Base-by-base conservation (phyloP, 2,888 invertebrate genomes). In the Cerastoderma edule region DNA sequence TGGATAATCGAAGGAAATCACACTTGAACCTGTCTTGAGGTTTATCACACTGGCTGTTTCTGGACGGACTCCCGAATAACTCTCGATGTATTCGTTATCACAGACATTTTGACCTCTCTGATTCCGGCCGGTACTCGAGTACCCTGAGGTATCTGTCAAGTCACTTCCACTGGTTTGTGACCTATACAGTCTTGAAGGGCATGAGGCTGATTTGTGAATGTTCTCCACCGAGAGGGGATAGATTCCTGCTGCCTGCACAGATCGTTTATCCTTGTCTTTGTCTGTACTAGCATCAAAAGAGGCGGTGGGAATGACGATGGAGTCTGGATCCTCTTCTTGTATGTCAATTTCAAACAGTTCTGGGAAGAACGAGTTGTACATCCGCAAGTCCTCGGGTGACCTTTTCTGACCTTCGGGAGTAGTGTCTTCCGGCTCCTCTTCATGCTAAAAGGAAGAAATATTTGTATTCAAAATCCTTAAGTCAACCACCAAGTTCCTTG, bases 361-460 rank as follows among this genome's bases (percentile, higher is more conserved):
- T 4, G 90, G 90, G 74, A 92, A 92, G 82, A 91, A 90, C 24
- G 80, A 74, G 48, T 89, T 87, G 67, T 92, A 92, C 86, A 87
- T 86, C 44, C 74, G 75, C 27, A 92, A 84, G 60, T 92, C 92
- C 24, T 91, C 91, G 10, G 86, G 74, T 28, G 86, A 79, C 65
- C 92, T 83, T 50, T 80, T 83, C 70, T 79, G 86, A 19, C 85
- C 80, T 33, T 83, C 85, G 28, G 88, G 89, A 6, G 84, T 78
- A 6, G 76, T 77, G 50, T 87, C 84, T 1, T 82, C 87, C 57
- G 76, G 74, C n/a, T 89, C 89, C 56, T 88, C 89, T 35, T 91
- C 91, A 44, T 85, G 87, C 91, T 91, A 77, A n/a, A 74, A 70
- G 19, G 60, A 19, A 8, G 6, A 39, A 60, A 53, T 10, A 48